Evolutionary conservation across 2,888 invertebrate species (phyloP).

Genomic region (Ommatoiulus sabulosus): DNA sequence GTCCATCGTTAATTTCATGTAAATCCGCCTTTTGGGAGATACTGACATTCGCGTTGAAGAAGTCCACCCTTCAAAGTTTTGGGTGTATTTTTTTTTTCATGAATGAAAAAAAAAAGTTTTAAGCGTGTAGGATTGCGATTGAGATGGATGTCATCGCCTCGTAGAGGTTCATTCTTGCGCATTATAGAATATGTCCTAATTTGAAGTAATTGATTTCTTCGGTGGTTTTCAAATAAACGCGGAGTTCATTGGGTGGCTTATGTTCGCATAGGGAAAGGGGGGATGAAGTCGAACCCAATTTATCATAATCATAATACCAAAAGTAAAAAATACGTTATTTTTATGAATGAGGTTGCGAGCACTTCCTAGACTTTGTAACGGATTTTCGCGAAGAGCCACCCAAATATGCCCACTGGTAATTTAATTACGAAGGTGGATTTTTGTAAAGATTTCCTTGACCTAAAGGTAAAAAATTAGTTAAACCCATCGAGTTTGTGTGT

Average conservation of each 20-base stretch:
- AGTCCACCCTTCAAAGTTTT: slow-evolving; percentile 9
- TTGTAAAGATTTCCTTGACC: slow-evolving; percentile 45
- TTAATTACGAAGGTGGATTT: slow-evolving; percentile 42
- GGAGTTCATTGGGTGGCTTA: slow-evolving; percentile 29
- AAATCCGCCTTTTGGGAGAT: slow-evolving; percentile 42
- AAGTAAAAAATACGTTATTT: slow-evolving; percentile 4
- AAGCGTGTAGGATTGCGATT: neutral
- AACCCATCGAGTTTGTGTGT: neutral
- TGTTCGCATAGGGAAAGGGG: neutral
- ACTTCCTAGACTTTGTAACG: slow-evolving; percentile 42
- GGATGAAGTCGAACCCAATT: slow-evolving; percentile 18
- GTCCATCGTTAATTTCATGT: slow-evolving; percentile 13
- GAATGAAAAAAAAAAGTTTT: slow-evolving; percentile 13
- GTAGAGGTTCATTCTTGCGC: neutral
- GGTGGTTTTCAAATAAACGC: neutral
- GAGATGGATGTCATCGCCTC: slow-evolving; percentile 42
- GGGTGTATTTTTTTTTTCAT: slow-evolving; percentile 11
- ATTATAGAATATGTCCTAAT: slow-evolving; percentile 36
- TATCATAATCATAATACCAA: slow-evolving; percentile 25
- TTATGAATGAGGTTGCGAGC: neutral
- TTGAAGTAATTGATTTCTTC: slow-evolving; percentile 45
- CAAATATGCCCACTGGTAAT: slow-evolving; percentile 45
- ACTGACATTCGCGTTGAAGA: neutral
- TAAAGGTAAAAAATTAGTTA: slow-evolving; percentile 38
- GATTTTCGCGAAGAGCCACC: slow-evolving; percentile 41